Conservation (phyloP, 64 coral and sea anemone genomes). For the Pachyseris speciosa region DNA sequence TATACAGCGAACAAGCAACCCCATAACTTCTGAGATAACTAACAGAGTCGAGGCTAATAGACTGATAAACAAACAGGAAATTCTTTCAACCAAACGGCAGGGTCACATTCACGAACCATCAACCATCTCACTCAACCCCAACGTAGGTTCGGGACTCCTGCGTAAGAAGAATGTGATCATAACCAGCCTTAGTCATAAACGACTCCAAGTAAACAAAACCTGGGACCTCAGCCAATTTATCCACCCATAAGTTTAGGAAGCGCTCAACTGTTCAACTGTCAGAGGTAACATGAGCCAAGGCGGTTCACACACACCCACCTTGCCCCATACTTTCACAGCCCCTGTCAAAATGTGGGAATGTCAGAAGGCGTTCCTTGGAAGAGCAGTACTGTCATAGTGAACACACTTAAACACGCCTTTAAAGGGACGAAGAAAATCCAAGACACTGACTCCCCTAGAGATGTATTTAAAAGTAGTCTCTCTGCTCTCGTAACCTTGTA, state of each 20-base stretch:
- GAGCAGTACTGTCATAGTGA: background rate
- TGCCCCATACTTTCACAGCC: conserved; percentile 22
- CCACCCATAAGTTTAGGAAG: conserved; percentile 38
- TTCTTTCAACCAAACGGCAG: conserved; percentile 37
- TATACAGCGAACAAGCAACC: conserved; percentile 22
- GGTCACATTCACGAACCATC: conserved; percentile 40
- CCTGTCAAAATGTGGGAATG: background rate
- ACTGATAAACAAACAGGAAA: conserved; percentile 21
- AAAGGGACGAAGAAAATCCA: background rate
- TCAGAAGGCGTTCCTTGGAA: background rate
- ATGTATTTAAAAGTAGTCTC: background rate
- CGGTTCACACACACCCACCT: background rate
- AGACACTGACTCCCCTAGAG: background rate
- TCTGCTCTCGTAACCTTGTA: background rate
- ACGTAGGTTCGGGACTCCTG: background rate
- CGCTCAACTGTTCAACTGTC: background rate
- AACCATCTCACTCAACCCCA: conserved; percentile 26
- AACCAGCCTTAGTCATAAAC: conserved; percentile 17
- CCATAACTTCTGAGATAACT: background rate
- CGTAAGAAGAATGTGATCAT: conserved; percentile 31
- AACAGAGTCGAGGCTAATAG: background rate
- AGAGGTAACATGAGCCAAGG: conserved; percentile 7
- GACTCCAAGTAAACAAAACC: conserved; percentile 5
- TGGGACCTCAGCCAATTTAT: conserved; percentile 1
- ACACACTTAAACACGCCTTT: background rate